These are phyloP conservation scores for Caranx melampygus DNA, from an alignment of 2,113 vertebrate genomes.

Conservation along the genomic window DNA sequence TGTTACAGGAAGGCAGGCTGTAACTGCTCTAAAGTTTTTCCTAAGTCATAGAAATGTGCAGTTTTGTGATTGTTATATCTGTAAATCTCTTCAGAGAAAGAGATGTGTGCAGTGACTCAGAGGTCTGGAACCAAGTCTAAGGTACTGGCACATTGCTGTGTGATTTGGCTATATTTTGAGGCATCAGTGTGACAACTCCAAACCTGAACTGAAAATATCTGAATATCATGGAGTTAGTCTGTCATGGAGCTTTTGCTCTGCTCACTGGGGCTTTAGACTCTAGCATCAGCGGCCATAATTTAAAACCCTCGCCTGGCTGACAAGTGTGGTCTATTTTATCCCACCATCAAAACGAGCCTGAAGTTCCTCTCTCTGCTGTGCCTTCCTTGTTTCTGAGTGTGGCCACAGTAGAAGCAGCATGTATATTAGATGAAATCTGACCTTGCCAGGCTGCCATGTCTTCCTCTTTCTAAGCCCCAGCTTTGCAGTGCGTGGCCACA, in stretches of 20 bases:
- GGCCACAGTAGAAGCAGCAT: not conserved
- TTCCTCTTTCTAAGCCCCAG: not conserved
- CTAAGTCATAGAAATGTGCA: too few species aligned
- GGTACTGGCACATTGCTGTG: not conserved
- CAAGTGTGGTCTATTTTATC: slow-evolving; percentile 12
- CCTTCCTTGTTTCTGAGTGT: slow-evolving; percentile 2
- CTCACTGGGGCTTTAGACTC: slow-evolving; percentile 3
- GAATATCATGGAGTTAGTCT: not conserved
- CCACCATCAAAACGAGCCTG: slow-evolving; percentile 13
- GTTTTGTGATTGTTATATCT: too few species aligned
- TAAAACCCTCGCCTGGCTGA: slow-evolving; percentile 16
- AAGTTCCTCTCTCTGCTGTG: not conserved
- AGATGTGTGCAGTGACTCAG: not conserved
- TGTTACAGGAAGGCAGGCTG: too few species aligned
- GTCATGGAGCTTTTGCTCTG: slow-evolving; percentile 10
- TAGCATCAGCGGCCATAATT: slow-evolving; percentile 26
- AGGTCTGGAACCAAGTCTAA: not conserved
- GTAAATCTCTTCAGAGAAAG: not conserved
- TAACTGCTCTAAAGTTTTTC: too few species aligned
- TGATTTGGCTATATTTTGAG: not conserved
- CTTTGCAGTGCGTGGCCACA: not conserved
- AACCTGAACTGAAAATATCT: not conserved
- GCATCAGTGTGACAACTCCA: slow-evolving; percentile 6
- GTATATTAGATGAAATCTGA: slow-evolving; percentile 32
- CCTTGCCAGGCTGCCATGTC: slow-evolving; percentile 3